These are phyloP conservation scores for Amiota communis DNA, from an alignment of 2,888 invertebrate species.

Conservation along the genomic window DNA sequence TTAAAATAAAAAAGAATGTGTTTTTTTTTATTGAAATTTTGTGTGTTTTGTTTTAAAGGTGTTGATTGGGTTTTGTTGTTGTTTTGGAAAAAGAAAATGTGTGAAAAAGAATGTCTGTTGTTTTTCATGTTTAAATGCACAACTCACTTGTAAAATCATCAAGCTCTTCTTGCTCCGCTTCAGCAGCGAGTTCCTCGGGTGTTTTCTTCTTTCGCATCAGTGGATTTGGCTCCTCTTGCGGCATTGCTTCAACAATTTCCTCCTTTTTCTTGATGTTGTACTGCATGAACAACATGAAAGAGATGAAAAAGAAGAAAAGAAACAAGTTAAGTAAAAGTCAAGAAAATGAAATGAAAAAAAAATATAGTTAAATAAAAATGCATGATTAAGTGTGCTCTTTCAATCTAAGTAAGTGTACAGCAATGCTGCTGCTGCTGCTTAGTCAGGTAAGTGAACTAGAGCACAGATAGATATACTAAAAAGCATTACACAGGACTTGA, in stretches of 20 bases:
- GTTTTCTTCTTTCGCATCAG: conserved; percentile 99
- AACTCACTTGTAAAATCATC: conserved; percentile 95
- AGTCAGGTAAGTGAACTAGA: not conserved
- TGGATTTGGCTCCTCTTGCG: conserved; percentile 91
- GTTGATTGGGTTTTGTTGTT: conserved; percentile 1
- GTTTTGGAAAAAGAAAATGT: not conserved
- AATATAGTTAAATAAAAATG: conserved; percentile 21
- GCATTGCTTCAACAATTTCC: conserved; percentile 88
- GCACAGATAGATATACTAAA: too few relatives aligned
- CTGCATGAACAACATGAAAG: conserved; percentile 75
- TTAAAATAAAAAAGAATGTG: not conserved
- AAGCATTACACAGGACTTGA: too few relatives aligned
- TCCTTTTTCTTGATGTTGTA: conserved; percentile 99
- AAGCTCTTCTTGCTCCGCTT: conserved; percentile 95
- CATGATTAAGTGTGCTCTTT: conserved; percentile 26
- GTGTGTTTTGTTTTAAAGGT: not conserved
- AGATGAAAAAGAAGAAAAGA: not conserved
- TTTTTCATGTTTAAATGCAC: conserved; percentile 25
- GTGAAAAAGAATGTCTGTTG: not conserved
- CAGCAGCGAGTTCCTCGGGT: conserved; percentile 96
- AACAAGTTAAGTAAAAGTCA: not conserved
- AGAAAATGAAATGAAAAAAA: not conserved
- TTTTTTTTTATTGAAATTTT: not conserved
- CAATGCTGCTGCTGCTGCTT: too few relatives aligned
- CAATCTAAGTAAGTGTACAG: conserved; percentile 8